Evolutionary conservation across 1,140 invertebrate species (phyloP).

Genomic region (Holcopasites calliopsidis): DNA sequence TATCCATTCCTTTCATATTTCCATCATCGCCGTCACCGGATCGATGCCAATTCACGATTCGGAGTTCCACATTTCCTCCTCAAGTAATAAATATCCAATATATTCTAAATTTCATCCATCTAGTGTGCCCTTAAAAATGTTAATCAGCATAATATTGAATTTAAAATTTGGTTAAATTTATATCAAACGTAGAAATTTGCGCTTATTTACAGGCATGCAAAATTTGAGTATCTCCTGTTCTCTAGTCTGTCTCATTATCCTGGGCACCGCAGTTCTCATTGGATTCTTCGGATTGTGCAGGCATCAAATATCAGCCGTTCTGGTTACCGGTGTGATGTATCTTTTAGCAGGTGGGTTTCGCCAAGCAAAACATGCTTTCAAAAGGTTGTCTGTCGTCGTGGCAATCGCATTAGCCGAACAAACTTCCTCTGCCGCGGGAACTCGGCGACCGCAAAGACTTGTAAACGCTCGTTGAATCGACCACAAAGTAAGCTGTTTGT

Average conservation of each 20-base stretch:
- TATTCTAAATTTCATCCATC: too few relatives aligned
- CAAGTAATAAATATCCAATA: too few relatives aligned
- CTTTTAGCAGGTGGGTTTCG: slow-evolving; percentile 87
- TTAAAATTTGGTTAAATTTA: not conserved
- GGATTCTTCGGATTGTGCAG: slow-evolving; percentile 91
- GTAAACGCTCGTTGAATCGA: slow-evolving; percentile 18
- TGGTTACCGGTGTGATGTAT: slow-evolving; percentile 95
- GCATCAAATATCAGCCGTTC: slow-evolving; percentile 92
- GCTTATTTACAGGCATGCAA: slow-evolving; percentile 88
- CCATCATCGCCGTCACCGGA: not conserved
- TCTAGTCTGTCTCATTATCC: slow-evolving; percentile 91
- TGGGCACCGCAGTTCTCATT: slow-evolving; percentile 90
- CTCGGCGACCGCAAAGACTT: not conserved
- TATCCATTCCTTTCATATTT: not conserved
- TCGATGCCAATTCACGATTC: not conserved
- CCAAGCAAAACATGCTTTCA: not conserved
- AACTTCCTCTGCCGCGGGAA: not conserved
- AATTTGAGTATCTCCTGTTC: slow-evolving; percentile 95
- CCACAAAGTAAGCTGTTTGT: slow-evolving; percentile 6
- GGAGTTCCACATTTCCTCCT: too few relatives aligned
- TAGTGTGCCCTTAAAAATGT: too few relatives aligned
- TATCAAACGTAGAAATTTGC: not conserved
- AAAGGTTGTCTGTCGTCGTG: not conserved
- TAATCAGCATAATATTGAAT: too few relatives aligned
- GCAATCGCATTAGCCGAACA: slow-evolving; percentile 5